These are phyloP conservation scores for Oopsacas minuta DNA, from an alignment of 37 sponge, comb jelly and placozoan species.

Conservation along the genomic window DNA sequence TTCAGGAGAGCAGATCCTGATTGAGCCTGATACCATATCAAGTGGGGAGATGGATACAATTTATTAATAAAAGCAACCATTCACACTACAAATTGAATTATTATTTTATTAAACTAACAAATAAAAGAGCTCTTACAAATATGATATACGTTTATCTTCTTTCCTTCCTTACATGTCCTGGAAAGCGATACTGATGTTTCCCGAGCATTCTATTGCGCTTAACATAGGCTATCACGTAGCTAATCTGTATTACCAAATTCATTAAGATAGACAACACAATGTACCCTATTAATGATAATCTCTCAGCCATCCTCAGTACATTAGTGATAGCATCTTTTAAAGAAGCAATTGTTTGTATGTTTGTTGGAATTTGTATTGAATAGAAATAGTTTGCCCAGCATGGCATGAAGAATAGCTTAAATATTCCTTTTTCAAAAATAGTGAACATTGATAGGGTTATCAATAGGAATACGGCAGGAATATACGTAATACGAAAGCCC, in stretches of 20 bases:
- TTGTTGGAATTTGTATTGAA: background rate
- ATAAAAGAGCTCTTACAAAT: too few relatives aligned
- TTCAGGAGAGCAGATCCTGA: too few relatives aligned
- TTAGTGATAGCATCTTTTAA: background rate
- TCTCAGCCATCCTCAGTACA: background rate
- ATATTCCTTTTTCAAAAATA: background rate
- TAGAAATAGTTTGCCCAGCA: background rate
- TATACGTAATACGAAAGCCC: background rate
- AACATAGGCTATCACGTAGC: background rate
- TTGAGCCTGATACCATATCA: too few relatives aligned
- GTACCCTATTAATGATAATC: background rate
- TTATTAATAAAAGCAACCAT: too few relatives aligned
- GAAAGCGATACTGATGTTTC: too few relatives aligned
- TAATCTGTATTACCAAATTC: background rate
- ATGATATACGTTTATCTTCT: too few relatives aligned
- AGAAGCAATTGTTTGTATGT: background rate
- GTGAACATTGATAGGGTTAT: background rate
- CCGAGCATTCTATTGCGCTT: too few relatives aligned
- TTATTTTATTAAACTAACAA: too few relatives aligned
- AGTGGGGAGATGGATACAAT: too few relatives aligned
- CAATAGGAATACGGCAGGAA: background rate
- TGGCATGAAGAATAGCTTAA: background rate
- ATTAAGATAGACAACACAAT: background rate
- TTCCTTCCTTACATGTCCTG: too few relatives aligned
- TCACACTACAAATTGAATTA: too few relatives aligned